Conservation (phyloP, 2,888 invertebrate genomes). For the Acanthococcus lagerstroemiae region DNA sequence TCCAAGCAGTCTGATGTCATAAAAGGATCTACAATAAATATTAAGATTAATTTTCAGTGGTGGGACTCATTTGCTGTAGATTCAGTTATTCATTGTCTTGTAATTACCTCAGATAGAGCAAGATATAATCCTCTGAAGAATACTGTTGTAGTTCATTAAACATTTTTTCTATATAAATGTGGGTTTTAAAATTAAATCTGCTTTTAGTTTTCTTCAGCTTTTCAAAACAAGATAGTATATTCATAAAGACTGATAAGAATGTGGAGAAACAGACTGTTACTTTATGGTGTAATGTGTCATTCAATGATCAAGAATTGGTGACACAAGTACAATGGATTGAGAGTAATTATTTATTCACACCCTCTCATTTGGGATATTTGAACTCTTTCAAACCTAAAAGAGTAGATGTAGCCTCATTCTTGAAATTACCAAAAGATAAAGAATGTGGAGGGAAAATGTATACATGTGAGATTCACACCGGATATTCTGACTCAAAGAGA, state of each 20-base stretch:
- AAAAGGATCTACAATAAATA: slow-evolving; percentile 14
- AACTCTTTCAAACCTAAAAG: neutral
- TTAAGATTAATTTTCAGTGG: slow-evolving; percentile 16
- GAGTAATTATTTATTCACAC: neutral
- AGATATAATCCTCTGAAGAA: slow-evolving; percentile 21
- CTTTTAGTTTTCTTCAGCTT: neutral
- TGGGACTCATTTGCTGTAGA: slow-evolving; percentile 12
- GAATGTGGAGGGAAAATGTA: slow-evolving; percentile 2
- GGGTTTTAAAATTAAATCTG: neutral
- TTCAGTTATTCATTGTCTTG: slow-evolving; percentile 1
- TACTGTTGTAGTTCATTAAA: slow-evolving; percentile 17
- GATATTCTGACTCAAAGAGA: neutral
- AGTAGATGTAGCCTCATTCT: slow-evolving; percentile 1
- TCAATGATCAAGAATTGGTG: slow-evolving; percentile 7
- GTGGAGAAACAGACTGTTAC: neutral
- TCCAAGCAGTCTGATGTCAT: slow-evolving; percentile 16
- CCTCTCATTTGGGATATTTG: slow-evolving; percentile 1
- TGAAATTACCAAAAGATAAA: slow-evolving; percentile 11
- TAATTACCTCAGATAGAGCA: slow-evolving; percentile 12
- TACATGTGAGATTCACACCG: neutral
- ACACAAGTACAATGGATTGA: slow-evolving; percentile 3
- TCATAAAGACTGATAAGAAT: neutral
- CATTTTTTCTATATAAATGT: neutral
- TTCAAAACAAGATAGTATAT: neutral
- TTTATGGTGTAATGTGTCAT: slow-evolving; percentile 8